phyloP scores from a whole-genome alignment of 2,888 invertebrate species.

The Urechis unicinctus region DNA sequence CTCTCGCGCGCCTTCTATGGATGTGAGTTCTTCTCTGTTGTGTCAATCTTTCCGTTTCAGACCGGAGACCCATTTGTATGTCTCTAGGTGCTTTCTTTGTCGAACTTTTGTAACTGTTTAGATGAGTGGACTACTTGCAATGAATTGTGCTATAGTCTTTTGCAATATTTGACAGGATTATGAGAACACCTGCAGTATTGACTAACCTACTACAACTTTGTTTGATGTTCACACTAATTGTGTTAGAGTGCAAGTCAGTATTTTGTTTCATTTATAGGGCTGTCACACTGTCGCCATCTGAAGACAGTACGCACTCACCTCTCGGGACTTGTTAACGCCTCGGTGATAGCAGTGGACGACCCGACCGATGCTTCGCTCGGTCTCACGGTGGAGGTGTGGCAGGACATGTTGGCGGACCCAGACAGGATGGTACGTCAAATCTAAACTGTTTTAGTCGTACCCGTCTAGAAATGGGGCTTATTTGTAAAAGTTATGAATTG shows the following conservation, averaged over 20 bases:
- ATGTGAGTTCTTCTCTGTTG: constrained; percentile 57
- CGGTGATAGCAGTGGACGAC: constrained; percentile 34
- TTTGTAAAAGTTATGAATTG: too few relatives aligned
- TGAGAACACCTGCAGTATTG: too few relatives aligned
- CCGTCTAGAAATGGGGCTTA: too few relatives aligned
- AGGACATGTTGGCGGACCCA: constrained; percentile 58
- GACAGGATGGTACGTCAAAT: constrained; percentile 31
- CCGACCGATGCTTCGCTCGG: constrained; percentile 37
- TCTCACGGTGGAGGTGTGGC: constrained; percentile 73
- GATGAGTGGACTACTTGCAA: too few relatives aligned
- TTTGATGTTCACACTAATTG: too few relatives aligned
- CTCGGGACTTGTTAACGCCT: constrained; percentile 71
- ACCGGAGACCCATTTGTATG: too few relatives aligned
- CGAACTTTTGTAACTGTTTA: too few relatives aligned
- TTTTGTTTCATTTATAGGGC: constrained; percentile 53
- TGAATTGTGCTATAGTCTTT: not conserved
- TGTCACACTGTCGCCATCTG: constrained; percentile 86
- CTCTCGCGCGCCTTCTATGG: constrained; percentile 93
- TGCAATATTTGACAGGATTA: too few relatives aligned
- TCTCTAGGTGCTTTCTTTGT: too few relatives aligned
- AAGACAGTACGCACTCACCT: constrained; percentile 88
- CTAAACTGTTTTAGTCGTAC: not conserved
- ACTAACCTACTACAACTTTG: too few relatives aligned
- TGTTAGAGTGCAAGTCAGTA: too few relatives aligned
- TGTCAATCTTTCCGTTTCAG: not conserved